Conservation (phyloP, 2,888 invertebrate species). For the Agrochola litura region DNA sequence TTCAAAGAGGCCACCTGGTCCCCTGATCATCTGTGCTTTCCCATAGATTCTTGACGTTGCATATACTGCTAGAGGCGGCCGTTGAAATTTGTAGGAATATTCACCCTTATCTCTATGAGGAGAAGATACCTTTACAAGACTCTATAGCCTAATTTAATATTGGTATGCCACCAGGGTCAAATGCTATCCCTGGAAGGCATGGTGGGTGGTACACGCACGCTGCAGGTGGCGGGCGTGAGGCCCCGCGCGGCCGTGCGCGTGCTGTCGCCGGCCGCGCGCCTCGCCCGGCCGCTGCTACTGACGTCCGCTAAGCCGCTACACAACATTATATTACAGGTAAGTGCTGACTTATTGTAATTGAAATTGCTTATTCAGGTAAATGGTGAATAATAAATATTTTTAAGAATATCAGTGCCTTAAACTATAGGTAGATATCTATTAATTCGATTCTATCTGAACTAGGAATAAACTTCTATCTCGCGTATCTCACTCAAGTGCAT, state of each 20-base stretch:
- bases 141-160: too few relatives aligned
- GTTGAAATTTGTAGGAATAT: background rate
- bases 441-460: background rate
- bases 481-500: background rate
- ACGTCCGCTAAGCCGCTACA: slow-evolving; percentile 83
- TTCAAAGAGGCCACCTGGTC: background rate
- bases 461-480: background rate
- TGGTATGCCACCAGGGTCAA: slow-evolving; percentile 74
- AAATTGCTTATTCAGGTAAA: too few relatives aligned
- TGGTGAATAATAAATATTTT: background rate
- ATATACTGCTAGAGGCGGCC: background rate
- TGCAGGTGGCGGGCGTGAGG: slow-evolving; percentile 59
- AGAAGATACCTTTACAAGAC: too few relatives aligned
- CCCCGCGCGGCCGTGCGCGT: slow-evolving; percentile 76
- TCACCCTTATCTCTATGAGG: background rate
- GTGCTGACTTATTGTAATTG: background rate
- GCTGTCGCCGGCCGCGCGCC: slow-evolving; percentile 75
- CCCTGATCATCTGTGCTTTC: too few relatives aligned
- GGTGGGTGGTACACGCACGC: slow-evolving; percentile 64
- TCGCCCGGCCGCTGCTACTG: slow-evolving; percentile 81
- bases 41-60: background rate
- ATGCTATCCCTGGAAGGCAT: slow-evolving; percentile 84
- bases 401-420: background rate
- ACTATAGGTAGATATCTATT: too few relatives aligned
- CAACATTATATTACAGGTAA: slow-evolving; percentile 85